phyloP scores from a whole-genome alignment of 92 coral and sea anemone species.

The Zoanthus gigantus region DNA sequence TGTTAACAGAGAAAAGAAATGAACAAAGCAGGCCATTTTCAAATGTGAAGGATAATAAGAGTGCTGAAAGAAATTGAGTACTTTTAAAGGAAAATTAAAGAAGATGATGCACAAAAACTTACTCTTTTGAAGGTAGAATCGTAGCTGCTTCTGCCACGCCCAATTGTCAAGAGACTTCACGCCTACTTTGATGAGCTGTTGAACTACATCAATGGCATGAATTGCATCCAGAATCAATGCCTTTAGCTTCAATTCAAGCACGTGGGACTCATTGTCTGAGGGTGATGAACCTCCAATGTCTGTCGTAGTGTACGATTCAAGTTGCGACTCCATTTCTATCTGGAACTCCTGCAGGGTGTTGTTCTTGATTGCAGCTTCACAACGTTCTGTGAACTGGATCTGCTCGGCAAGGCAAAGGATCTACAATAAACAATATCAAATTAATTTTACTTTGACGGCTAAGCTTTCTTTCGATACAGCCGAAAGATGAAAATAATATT shows the following conservation, averaged over 20 bases:
- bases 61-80: too few species aligned
- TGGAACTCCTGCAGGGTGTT: slow-evolving; percentile 93
- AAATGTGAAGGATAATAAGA: too few species aligned
- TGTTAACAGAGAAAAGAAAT: slow-evolving; percentile 23
- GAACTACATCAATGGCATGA: slow-evolving; percentile 96
- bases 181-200: slow-evolving; percentile 79
- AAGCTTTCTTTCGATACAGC: too few species aligned
- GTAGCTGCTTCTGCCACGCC: slow-evolving; percentile 99
- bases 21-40: too few species aligned
- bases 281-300: slow-evolving; percentile 78
- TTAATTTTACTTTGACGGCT: not conserved
- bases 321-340: slow-evolving; percentile 99
- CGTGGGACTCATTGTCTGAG: slow-evolving; percentile 83
- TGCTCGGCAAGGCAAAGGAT: slow-evolving; percentile 98
- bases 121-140: slow-evolving; percentile 92
- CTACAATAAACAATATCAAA: slow-evolving; percentile 34
- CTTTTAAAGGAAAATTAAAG: not conserved
- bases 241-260: slow-evolving; percentile 90
- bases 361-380: slow-evolving; percentile 94
- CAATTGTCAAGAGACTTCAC: slow-evolving; percentile 89
- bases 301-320: slow-evolving; percentile 94
- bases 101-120: not conserved
- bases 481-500: too few species aligned
- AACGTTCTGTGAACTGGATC: slow-evolving; percentile 96
- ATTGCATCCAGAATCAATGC: slow-evolving; percentile 96